phyloP scores from a whole-genome alignment of 2,113 vertebrate genomes.

The Cinclus mexicanus region DNA sequence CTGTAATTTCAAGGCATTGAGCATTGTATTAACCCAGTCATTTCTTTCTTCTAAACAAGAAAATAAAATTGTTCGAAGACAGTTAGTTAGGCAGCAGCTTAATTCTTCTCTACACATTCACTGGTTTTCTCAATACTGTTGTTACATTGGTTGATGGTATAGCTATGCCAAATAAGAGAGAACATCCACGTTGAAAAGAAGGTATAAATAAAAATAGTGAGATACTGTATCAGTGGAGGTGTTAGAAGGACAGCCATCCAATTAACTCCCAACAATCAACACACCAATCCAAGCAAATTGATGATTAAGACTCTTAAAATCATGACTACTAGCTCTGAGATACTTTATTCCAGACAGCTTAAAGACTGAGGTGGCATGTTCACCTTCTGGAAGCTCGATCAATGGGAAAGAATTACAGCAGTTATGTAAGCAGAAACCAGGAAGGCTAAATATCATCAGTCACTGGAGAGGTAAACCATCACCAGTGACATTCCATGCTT shows the following conservation, averaged over 20 bases:
- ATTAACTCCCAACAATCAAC: neutral
- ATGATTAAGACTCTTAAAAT: neutral
- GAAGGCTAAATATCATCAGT: neutral
- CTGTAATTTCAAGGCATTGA: slow-evolving; percentile 78
- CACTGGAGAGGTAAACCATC: neutral
- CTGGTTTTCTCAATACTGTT: neutral
- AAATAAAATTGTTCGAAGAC: slow-evolving; percentile 12
- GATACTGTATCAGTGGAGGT: neutral
- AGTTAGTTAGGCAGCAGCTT: neutral
- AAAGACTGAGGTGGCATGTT: neutral
- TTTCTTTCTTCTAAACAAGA: slow-evolving; percentile 85
- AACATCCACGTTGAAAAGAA: neutral
- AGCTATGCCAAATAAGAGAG: neutral
- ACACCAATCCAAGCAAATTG: neutral
- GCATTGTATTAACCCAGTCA: slow-evolving; percentile 88
- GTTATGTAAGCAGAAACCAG: neutral
- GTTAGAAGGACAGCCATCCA: neutral
- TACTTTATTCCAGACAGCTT: neutral
- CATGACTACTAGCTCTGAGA: neutral
- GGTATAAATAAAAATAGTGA: neutral
- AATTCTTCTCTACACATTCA: neutral
- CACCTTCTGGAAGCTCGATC: neutral
- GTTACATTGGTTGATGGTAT: neutral
- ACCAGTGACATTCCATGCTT: neutral
- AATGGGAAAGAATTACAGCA: neutral